Evolutionary conservation across 2,797 vertebrate genomes (phyloP).

Genomic region (Falco rusticolus): DNA sequence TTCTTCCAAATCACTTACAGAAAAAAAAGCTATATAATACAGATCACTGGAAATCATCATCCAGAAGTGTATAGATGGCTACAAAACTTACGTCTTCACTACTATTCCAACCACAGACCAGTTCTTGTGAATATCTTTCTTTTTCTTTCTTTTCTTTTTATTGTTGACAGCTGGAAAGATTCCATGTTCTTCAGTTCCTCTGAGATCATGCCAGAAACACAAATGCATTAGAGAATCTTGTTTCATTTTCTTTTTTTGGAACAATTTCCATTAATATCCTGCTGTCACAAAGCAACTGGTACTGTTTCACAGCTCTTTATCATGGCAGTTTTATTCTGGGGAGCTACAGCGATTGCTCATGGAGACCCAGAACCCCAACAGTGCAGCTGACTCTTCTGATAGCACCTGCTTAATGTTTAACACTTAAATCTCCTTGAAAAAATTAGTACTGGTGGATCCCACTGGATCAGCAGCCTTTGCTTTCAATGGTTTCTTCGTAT

Average conservation of each 20-base stretch:
- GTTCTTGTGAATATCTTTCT: neutral
- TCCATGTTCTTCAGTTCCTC: neutral
- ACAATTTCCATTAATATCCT: neutral
- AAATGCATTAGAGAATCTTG: neutral
- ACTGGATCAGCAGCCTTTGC: neutral
- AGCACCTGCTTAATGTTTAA: neutral
- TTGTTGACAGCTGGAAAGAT: neutral
- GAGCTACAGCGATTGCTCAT: neutral
- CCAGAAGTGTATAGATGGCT: too few species aligned
- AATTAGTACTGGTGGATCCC: neutral
- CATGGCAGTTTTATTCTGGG: neutral
- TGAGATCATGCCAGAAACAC: neutral
- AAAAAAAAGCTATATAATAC: too few species aligned
- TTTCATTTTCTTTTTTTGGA: neutral
- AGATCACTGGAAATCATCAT: neutral
- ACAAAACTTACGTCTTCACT: neutral
- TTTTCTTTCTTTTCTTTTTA: neutral
- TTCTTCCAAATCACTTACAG: neutral
- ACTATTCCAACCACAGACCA: neutral
- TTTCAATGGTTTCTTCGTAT: neutral
- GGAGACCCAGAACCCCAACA: neutral
- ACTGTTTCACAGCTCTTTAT: constrained; percentile 20
- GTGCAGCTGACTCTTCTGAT: neutral
- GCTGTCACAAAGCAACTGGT: constrained; percentile 20
- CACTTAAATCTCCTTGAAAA: neutral